phyloP scores from a whole-genome alignment of 2,113 vertebrate genomes.

The Solea solea region DNA sequence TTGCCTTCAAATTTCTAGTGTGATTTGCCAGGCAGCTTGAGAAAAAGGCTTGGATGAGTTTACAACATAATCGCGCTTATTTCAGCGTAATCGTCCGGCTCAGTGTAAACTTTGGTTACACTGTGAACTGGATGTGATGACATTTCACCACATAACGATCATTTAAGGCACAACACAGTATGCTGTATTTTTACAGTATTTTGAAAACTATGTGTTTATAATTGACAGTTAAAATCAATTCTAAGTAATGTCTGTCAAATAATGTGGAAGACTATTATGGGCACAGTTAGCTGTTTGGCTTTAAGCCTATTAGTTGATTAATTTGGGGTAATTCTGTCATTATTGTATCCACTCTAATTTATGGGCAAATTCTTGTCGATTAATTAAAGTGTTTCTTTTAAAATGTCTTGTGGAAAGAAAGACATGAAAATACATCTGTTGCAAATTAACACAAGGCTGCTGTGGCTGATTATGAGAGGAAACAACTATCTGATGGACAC shows the following conservation, averaged over 20 bases:
- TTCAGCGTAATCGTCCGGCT: too few species aligned
- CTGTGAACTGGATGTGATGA: not conserved
- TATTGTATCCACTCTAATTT: too few species aligned
- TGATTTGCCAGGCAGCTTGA: too few species aligned
- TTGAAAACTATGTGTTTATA: too few species aligned
- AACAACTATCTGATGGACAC: not conserved
- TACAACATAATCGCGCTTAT: too few species aligned
- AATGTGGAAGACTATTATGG: not conserved
- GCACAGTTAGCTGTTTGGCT: not conserved
- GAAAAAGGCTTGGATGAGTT: too few species aligned
- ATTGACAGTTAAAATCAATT: not conserved
- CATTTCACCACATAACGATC: too few species aligned
- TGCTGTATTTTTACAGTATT: too few species aligned
- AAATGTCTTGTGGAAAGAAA: not conserved
- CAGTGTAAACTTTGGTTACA: too few species aligned
- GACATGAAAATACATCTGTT: constrained; percentile 13
- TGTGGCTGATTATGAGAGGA: constrained; percentile 26
- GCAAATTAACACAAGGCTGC: constrained; percentile 19
- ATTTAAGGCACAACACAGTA: too few species aligned
- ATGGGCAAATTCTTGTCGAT: too few species aligned
- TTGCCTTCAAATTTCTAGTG: not conserved
- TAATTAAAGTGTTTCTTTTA: not conserved
- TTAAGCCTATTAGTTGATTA: not conserved
- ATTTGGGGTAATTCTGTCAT: not conserved
- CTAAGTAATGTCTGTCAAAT: not conserved